Base-by-base conservation (phyloP, 2,888 invertebrate genomes). In the Caenorhabditis sp. region DNA sequence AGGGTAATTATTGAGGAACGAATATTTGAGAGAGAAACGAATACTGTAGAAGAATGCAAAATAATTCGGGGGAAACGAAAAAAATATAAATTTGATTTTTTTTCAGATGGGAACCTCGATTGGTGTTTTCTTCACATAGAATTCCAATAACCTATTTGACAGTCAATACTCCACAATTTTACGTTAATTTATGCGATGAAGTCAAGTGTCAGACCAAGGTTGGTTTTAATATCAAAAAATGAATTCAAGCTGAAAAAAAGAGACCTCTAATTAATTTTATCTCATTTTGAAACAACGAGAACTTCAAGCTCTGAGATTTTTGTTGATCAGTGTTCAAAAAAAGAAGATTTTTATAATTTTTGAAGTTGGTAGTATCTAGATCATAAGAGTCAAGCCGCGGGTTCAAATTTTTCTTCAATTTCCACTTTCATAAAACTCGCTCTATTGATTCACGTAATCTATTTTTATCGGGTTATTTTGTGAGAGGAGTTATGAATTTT, bases 131-230 rank as follows among this genome's bases (percentile, higher is more conserved):
- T 17, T 77, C 79, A 7, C 67, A 71, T 56, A 68, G 70, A 53
- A 64, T 60, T 58, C 59, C 61, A n/a, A 38, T 56, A 21, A 50
- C 56, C 12, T 79, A 75, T 49, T 27, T 79, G 50, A 72, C 75
- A n/a, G 62, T 79, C 0, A 66, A 76, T 17, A 57, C 73, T 26
- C 73, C 75, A 31, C 76, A 70, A 43, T 79, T 77, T 49, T 77
- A 79, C 20, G 65, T 79, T 12, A 77, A 79, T 61, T 59, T 79
- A 59, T 79, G 79, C 54, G 58, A 59, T 10, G 62, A 72, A 1
- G 72, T 72, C 20, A 49, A 63, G 17, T 79, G 79, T 59, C 68
- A 73, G 20, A 77, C 79, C 0, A 79, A 79, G 69, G 79, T 79
- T 59, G 31, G 49, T 58, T 7, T 21, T 21, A 17, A 53, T 23